Evolutionary conservation across 92 coral and sea anemone species (phyloP), one percentile per base, ranked within the genome.

Genomic region (Montipora capitata): DNA sequence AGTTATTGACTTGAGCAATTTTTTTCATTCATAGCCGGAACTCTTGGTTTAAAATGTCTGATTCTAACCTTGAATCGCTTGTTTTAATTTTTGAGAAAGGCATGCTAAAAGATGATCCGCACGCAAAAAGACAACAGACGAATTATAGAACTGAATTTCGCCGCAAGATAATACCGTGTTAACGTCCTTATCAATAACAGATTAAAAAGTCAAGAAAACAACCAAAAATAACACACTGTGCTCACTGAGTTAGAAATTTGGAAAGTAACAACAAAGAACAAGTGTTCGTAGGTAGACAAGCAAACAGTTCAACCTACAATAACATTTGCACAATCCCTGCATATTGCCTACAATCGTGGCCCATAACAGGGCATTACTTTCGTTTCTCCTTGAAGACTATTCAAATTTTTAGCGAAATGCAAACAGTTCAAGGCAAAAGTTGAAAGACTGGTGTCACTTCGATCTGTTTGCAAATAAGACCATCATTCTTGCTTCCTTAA

Each of bases 121-220:
- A 27, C 52, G 10, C 52, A 10, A 5, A 48, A 41, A 69, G 18
- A 40, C 15, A 51, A 11, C 52, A 41, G 51, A 69, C 5, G 52
- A 41, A 12, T 13, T 2, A 8, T 7, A 27, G 51, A 45, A 45
- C 6, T 67, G 72, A 69, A 69, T 40, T 69, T 69, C 52, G 52
- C 15, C 15, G 3, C 74, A 69, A 69, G 27, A 40, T 40, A 69
- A 69, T 40, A 69, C 51, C 74, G 9, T 69, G 74, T 69, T 40
- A 69, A 40, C 74, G 41, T 12, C 49, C 14, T 7, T 3, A 54
- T 4, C 14, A 2, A 68, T 2, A 9, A 38, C 16, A 9, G 40
- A 68, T 40, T 41, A 69, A 40, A 69, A 15, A 39, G 72, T 67
- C 72, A 39, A 9, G 43, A 67, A 67, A 63, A 63, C 39, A 17